Evolutionary conservation across 2,888 invertebrate genomes (phyloP).

Genomic region (Invenusta paracnida): DNA sequence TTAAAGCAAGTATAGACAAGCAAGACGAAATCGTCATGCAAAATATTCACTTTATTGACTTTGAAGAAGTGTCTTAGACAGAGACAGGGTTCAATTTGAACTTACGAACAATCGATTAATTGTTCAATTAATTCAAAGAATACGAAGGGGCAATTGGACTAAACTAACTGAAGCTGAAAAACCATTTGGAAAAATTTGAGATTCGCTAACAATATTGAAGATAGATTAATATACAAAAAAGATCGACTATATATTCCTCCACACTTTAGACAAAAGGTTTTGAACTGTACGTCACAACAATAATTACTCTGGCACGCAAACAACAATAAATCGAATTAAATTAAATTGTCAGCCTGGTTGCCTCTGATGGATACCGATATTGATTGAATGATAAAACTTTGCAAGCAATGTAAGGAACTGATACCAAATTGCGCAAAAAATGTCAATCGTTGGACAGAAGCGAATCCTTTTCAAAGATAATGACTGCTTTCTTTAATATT

Average conservation of each 20-base stretch:
- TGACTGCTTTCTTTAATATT: no score
- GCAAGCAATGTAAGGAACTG: background rate
- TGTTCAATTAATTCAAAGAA: constrained; percentile 31
- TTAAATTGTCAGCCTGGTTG: background rate
- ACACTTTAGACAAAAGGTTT: constrained; percentile 20
- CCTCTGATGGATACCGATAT: constrained; percentile 4
- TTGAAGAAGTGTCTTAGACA: constrained; percentile 28
- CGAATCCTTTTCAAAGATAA: constrained; percentile 17
- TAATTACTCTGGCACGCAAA: constrained; percentile 18
- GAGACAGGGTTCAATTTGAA: constrained; percentile 20
- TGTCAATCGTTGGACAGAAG: constrained; percentile 30
- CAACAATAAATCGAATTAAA: constrained; percentile 3
- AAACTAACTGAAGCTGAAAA: constrained; percentile 30
- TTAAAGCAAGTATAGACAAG: constrained; percentile 19
- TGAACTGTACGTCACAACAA: constrained; percentile 12
- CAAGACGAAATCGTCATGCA: constrained; percentile 17
- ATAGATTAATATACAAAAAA: constrained; percentile 36
- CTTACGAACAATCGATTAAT: background rate
- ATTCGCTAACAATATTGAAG: background rate
- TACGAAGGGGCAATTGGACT: constrained; percentile 28
- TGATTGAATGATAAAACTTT: constrained; percentile 13
- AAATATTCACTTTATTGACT: constrained; percentile 18
- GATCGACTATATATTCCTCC: constrained; percentile 3
- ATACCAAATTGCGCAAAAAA: background rate
- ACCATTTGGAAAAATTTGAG: constrained; percentile 9